phyloP scores from a whole-genome alignment of 2,113 vertebrate genomes.

The Jaculus jaculus region DNA sequence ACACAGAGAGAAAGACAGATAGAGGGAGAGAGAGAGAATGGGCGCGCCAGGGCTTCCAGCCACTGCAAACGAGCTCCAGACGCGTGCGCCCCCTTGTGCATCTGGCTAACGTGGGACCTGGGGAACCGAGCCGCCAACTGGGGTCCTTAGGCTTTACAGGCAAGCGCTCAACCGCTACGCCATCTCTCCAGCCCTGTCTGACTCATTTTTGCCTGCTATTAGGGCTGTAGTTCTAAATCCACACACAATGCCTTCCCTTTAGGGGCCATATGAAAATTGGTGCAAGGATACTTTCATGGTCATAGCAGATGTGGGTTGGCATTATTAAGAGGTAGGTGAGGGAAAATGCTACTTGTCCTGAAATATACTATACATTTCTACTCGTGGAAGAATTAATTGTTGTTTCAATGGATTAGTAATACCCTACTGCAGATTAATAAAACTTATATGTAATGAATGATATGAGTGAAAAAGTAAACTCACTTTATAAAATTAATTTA shows the following conservation, averaged over 20 bases:
- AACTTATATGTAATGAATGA: neutral
- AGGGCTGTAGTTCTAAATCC: neutral
- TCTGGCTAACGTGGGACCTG: too few relatives aligned
- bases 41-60: too few relatives aligned
- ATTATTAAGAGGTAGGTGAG: neutral
- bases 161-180: too few relatives aligned
- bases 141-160: too few relatives aligned
- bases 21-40: too few relatives aligned
- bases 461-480: neutral
- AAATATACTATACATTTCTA: neutral
- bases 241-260: neutral
- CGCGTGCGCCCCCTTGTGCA: too few relatives aligned
- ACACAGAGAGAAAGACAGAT: too few relatives aligned
- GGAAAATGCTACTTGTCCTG: neutral
- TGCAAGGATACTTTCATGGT: neutral
- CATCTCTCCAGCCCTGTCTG: too few relatives aligned
- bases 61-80: too few relatives aligned
- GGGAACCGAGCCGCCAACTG: too few relatives aligned
- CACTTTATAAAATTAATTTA: neutral
- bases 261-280: neutral
- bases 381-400: neutral
- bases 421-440: neutral
- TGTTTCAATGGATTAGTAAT: neutral
- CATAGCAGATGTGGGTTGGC: neutral
- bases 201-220: neutral